Conservation (phyloP, 2,797 vertebrate species). For the Anguilla marmorata region DNA sequence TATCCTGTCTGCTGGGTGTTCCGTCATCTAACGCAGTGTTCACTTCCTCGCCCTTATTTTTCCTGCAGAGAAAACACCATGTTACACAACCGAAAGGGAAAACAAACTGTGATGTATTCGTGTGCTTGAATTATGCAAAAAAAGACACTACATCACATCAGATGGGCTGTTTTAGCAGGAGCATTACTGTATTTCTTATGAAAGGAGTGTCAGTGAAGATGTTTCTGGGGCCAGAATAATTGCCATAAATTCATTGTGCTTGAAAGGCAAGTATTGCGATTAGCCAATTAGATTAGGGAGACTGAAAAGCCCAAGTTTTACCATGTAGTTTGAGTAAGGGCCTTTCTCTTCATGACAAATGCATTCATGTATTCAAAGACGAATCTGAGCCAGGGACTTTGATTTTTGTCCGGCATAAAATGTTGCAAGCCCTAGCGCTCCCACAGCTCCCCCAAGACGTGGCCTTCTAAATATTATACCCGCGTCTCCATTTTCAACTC, state of each 20-base stretch:
- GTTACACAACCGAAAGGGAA: constrained; percentile 13
- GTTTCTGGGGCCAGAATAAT: background rate
- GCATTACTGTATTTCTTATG: background rate
- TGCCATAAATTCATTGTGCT: background rate
- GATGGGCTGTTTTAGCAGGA: background rate
- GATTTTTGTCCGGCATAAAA: background rate
- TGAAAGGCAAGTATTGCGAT: background rate
- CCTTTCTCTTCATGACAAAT: background rate
- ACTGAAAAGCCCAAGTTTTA: background rate
- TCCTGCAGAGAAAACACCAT: constrained; percentile 49
- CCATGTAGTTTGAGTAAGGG: background rate
- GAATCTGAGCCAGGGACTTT: background rate
- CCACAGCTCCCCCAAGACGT: background rate
- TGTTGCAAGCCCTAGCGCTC: background rate
- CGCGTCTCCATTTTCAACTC: background rate
- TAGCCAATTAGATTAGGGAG: background rate
- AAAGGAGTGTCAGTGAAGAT: background rate
- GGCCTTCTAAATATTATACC: background rate
- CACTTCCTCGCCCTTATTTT: constrained; percentile 55
- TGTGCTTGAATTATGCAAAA: background rate
- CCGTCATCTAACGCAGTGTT: constrained; percentile 54
- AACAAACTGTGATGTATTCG: background rate
- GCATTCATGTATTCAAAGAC: background rate
- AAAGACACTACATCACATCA: background rate
- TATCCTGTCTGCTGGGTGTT: constrained; percentile 54